These are phyloP conservation scores for Pachydiplax longipennis DNA, from an alignment of 2,888 invertebrate genomes.

Conservation along the genomic window DNA sequence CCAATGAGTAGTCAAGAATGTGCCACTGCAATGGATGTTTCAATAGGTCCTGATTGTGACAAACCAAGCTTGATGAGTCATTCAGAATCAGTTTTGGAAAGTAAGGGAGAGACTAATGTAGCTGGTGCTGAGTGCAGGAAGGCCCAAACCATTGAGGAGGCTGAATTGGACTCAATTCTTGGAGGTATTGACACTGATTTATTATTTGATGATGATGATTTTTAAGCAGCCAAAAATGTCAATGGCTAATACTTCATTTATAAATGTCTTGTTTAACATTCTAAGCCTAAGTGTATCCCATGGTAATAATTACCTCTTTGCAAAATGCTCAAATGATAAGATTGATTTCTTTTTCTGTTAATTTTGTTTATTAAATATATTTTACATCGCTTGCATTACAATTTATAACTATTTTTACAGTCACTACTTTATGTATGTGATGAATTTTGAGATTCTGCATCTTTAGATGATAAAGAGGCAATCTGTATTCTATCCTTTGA, in stretches of 20 bases:
- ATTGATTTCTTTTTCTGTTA: too few relatives aligned
- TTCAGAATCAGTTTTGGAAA: background rate
- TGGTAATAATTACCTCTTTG: too few relatives aligned
- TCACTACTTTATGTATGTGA: too few relatives aligned
- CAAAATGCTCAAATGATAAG: too few relatives aligned
- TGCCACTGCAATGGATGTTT: slow-evolving; percentile 20
- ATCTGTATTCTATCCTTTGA: too few relatives aligned
- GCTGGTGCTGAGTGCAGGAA: slow-evolving; percentile 21
- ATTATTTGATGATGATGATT: slow-evolving; percentile 35
- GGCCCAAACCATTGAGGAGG: background rate
- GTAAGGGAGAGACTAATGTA: slow-evolving; percentile 4
- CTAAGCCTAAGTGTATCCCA: background rate
- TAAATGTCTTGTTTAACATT: background rate
- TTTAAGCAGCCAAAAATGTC: background rate
- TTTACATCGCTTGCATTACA: too few relatives aligned
- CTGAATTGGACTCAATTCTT: slow-evolving; percentile 36
- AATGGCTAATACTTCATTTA: background rate
- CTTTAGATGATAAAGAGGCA: too few relatives aligned
- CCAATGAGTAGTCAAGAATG: background rate
- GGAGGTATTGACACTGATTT: slow-evolving; percentile 44
- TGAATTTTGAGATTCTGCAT: too few relatives aligned
- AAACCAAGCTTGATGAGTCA: background rate
- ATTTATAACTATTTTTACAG: too few relatives aligned
- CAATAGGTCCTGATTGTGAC: background rate
- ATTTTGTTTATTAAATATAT: too few relatives aligned